A percentile compares a stretch with the other conserved stretches of the same genome.
phyloP scores from a whole-genome alignment of 1,140 invertebrate genomes.

The Panagrolaimus sp. region DNA sequence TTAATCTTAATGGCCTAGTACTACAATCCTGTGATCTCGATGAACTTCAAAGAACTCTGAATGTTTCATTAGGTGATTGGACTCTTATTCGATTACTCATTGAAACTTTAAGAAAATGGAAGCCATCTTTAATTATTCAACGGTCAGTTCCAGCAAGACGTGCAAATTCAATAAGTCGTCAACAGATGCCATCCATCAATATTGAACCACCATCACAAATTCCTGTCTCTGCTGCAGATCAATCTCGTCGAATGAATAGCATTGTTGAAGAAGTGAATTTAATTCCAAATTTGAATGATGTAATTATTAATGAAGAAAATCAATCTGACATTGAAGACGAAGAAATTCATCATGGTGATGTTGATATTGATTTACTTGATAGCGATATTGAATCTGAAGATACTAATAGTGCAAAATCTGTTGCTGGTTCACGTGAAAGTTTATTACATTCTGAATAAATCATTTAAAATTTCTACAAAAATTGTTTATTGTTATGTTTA shows the following conservation, averaged over 20 bases:
- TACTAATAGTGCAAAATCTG: conserved; percentile 27
- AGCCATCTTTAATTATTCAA: conserved; percentile 18
- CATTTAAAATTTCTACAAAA: neutral
- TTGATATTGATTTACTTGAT: conserved; percentile 2
- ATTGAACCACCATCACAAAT: neutral
- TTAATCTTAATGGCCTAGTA: conserved; percentile 54
- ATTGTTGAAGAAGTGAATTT: conserved; percentile 18
- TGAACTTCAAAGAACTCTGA: conserved; percentile 36
- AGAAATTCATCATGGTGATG: neutral
- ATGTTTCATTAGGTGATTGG: conserved; percentile 55
- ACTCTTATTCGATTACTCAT: conserved; percentile 49
- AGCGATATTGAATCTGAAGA: conserved; percentile 26
- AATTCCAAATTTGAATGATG: neutral
- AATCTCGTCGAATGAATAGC: conserved; percentile 17
- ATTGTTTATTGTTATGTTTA: too few relatives aligned
- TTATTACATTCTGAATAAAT: conserved; percentile 6
- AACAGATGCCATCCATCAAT: neutral
- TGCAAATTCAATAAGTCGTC: neutral
- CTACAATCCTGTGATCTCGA: conserved; percentile 52
- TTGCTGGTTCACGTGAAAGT: conserved; percentile 25
- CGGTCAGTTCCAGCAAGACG: neutral
- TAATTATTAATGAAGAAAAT: neutral
- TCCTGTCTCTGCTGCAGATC: neutral
- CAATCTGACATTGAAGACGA: conserved; percentile 1
- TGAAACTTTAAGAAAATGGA: conserved; percentile 51